Base-by-base conservation (phyloP, 2,113 vertebrate genomes). In the Microtus richardsoni region DNA sequence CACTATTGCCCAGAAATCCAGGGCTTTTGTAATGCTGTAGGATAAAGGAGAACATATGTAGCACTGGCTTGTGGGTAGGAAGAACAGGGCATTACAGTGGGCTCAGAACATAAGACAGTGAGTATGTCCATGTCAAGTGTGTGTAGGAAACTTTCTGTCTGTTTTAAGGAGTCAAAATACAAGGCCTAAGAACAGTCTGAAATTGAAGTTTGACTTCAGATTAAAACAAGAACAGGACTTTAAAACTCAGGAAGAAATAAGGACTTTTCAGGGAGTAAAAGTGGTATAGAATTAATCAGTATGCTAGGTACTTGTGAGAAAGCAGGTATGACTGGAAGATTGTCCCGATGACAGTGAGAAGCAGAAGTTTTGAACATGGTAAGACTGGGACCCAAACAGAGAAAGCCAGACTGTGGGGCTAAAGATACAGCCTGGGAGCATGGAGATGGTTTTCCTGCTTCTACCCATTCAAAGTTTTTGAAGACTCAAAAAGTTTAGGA, bases 21-120 rank as follows among this genome's bases (percentile, higher is more conserved):
- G 68, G 11, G 22, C 36, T 39, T 54, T 16, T 0, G 1, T 73
- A 79, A 44, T 5, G 33, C n/a, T 39, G 0, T 52, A 22, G 28
- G 9, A 13, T 62, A 52, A 82, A 89, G 47, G 28, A 95, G 9
- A 82, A 62, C 2, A 33, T 44, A 84, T 28, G 60, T 64, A 70
- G 16, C 11, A 4, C 24, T 77, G n/a, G 13, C 30, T 28, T 44
- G 36, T 75, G 33, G 64, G 54, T 60, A 82, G 19, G 22, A 47
- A 90, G 49, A 49, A 24, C 12, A 77, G 41, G 22, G 22, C 16
- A 41, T 13, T 24, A n/a, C 13, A 41, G 7, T 16, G 33, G n/a
- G n/a, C 54, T 62, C 39, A 77, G 83, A 77, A 83, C 33, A 52
- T 30, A 70, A 89, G 14, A 7, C 2, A 39, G 19, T 30, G 3